Base-by-base conservation (phyloP, 30 jellyfish, hydroid and myxozoan species). In the Hydractinia symbiolongicarpus region DNA sequence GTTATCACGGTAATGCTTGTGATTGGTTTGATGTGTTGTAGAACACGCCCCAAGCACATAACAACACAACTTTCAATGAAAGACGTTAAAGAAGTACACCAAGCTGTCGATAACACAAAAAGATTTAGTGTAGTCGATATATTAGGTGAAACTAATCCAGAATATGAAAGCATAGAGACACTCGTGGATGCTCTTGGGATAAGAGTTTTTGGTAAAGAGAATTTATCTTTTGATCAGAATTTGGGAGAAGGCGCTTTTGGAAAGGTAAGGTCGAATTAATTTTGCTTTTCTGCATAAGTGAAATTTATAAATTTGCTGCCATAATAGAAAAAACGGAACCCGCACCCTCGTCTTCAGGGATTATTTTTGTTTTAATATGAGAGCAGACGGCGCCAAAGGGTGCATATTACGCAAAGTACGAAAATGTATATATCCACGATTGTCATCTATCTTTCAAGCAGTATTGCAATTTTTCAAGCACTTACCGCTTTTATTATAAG, bases 171-270 rank as follows among this genome's bases (percentile, higher is more conserved):
- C 53, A 7, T 71, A 20, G 60, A 20, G 13, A 49, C 17, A 4
- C n/a, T 71, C 11, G 53, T 71, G 13, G 60, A 30, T 14, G 60
- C 80, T 20, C 67, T 71, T 9, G 56, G 53, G 55, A 19, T 71
- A 15, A 49, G 60, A 6, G 80, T 71, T 7, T 11, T 82, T 62
- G 44, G 87, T 7, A 75, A 88, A 52, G 89, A 83, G 16, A 71
- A 84, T 54, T 82, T 88, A 0, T 66, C 66, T 54, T 88, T 74
- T 81, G 78, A 77, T 20, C 87, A 68, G 73, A 86, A 88, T 4
- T 79, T 88, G 54, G 96, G 95, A 16, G 96, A 88, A 53, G 96
- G 96, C 49, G 96, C 96, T 17, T 88, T 88, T 61, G 96, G 96
- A 51, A 83, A 88, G 83, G 96, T 88, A 79, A 57, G 83, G 13